Evolutionary conservation across 2,888 invertebrate genomes (phyloP).

Genomic region (Agrotis clavis): DNA sequence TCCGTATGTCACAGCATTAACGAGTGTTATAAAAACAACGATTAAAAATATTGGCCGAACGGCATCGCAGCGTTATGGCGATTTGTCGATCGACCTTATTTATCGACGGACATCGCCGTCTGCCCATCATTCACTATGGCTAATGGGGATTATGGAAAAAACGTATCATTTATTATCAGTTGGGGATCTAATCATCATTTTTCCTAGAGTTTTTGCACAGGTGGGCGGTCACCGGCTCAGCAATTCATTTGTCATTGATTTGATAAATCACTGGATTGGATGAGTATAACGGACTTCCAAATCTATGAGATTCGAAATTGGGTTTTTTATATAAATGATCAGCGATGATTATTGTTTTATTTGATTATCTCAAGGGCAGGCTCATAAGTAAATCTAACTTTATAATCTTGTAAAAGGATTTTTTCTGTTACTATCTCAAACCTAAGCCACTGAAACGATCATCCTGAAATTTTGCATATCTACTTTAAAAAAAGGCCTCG

Average conservation of each 20-base stretch:
- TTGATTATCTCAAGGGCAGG: too few species aligned
- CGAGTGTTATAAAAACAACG: conserved; percentile 55
- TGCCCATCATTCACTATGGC: conserved; percentile 34
- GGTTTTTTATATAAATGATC: too few species aligned
- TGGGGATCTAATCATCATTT: conserved; percentile 38
- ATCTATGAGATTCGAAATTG: too few species aligned
- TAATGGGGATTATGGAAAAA: conserved; percentile 47
- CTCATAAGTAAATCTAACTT: too few species aligned
- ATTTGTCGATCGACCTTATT: conserved; percentile 39
- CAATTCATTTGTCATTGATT: conserved; percentile 18
- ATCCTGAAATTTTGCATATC: too few species aligned
- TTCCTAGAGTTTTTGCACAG: conserved; percentile 31
- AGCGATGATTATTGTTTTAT: too few species aligned
- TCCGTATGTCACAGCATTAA: conserved; percentile 36
- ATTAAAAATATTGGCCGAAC: conserved; percentile 60
- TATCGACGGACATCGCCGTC: conserved; percentile 24
- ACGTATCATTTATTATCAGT: conserved; percentile 39
- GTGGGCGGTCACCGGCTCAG: conserved; percentile 12
- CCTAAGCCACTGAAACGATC: too few species aligned
- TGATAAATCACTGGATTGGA: background rate
- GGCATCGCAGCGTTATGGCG: conserved; percentile 40
- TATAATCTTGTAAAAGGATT: too few species aligned
- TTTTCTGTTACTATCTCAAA: too few species aligned
- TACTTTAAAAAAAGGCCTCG: too few species aligned
- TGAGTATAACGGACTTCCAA: too few species aligned